Evolutionary conservation across 2,797 vertebrate species (phyloP), one percentile per base, ranked within the genome.

Genomic region (Emys orbicularis): DNA sequence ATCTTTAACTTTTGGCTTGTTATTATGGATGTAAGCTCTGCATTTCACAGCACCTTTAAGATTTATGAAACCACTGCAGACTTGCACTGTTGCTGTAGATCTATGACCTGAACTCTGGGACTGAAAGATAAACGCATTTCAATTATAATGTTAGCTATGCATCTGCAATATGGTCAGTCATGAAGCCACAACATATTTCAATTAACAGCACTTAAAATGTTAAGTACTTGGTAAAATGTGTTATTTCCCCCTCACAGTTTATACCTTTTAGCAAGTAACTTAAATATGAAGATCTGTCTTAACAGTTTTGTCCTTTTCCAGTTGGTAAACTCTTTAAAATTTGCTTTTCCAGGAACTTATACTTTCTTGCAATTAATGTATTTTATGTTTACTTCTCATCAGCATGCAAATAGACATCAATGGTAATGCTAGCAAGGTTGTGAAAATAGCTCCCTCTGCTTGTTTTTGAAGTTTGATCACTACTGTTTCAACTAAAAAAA

Each of bases 21-120:
- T 99, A 98, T 97, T 98, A 90, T 99, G 99, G 27, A 99, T 2
- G 87, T 99, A 99, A 77, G 99, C 99, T 98, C 98, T 98, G 97
- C 99, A 98, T 81, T 98, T 99, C 90, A 99, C 97, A 12, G 98
- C 96, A 47, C 99, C 99, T 86, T 97, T 98, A 80, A 99, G 95
- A 10, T 98, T 98, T 59, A 99, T 94, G 21, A 98, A 99, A 79
- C 99, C 99, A 0, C 98, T 98, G 95, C 99, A 99, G 76, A 91
- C 81, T 93, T 99, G 98, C 54, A 99, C 98, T 3, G 97, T 97
- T 13, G 98, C 99, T 34, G 98, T 98, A 49, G 96, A 97, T 89
- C 98, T 98, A 80, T 87, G 90, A 5, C 98, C 97, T 9, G 96
- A 89, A 83, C 89, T 97, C 90, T 96, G 97, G 83, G 95, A 86